Base-by-base conservation (phyloP, 2,888 invertebrate species). In the Bedellia somnulentella region DNA sequence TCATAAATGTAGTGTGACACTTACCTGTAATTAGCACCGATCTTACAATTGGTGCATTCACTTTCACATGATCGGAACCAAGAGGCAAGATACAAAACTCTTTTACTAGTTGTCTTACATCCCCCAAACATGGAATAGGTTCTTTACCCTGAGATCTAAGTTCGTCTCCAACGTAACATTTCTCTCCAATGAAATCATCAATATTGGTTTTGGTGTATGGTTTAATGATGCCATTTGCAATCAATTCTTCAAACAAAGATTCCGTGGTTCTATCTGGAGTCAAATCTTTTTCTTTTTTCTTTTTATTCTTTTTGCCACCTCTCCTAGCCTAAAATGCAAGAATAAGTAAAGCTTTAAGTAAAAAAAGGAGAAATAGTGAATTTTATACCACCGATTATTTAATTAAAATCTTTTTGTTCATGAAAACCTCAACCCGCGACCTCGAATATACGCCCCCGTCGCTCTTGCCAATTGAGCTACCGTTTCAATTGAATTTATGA, bases 241-340 rank as follows among this genome's bases (percentile, higher is more conserved):
- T 85, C 10, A 97, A 66, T 61, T 97, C 96, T 60, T 96, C 94
- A 51, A 93, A 93, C 3, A 97, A 68, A 0, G 93, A 94, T 56
- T 93, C 92, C 0, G 87, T 86, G 0, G 90, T 89, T 53, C 94
- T 80, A 51, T 96, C 95, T 1, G 90, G 90, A 0, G 96, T 96
- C 29, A 96, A 70, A 66, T 96, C 95, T 57, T 95, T 95, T 50
- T 94, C 93, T 58, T 93, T 93, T 58, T 92, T 93, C 70, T 91
- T 93, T 57, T 94, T 94, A 40, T 82, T 84, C 50, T 95, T 95
- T 46, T 94, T 94, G 1, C 89, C 88, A 15, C 87, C 86, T 9
- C 88, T 80, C 18, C 88, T 80, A 1, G 85, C 78, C 64, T 89
- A 83, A 13, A 29, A 17, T 33, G 26, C 9, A 30, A 30, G 24